These are phyloP conservation scores for Nasonia vitripennis DNA, from an alignment of 1,140 invertebrate genomes.

Conservation along the genomic window DNA sequence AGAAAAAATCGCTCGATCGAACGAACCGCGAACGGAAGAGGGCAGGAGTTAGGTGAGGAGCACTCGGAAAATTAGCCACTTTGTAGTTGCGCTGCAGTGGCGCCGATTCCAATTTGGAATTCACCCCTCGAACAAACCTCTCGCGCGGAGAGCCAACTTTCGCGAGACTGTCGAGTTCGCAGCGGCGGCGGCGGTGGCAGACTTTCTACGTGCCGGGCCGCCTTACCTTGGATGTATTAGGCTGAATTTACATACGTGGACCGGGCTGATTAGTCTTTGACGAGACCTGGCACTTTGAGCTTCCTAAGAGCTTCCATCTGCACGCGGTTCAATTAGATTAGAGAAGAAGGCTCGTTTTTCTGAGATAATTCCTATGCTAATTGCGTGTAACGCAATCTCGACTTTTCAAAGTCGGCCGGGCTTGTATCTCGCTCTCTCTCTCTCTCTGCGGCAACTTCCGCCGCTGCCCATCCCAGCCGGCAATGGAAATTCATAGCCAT, in stretches of 20 bases:
- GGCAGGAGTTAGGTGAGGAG: too few species aligned
- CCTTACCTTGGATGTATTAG: background rate
- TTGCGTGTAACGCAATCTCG: conserved; percentile 43
- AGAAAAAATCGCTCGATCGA: background rate
- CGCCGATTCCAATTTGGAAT: conserved; percentile 4
- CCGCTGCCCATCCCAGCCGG: background rate
- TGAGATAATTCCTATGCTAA: conserved; percentile 22
- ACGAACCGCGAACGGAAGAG: too few species aligned
- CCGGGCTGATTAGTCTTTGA: background rate
- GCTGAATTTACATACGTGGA: background rate
- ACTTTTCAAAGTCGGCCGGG: conserved; percentile 29
- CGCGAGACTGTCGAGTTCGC: background rate
- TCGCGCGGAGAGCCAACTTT: conserved; percentile 15
- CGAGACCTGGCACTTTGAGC: background rate
- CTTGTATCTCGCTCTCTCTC: background rate
- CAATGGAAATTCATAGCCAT: conserved; percentile 46
- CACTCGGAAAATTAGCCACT: conserved; percentile 17
- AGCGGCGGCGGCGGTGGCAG: background rate
- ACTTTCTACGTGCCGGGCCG: background rate
- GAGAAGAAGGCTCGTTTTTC: background rate
- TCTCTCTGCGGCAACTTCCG: background rate
- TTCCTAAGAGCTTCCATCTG: too few species aligned
- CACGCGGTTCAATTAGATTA: background rate
- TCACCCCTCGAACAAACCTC: conserved; percentile 19
- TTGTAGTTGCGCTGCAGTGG: background rate